Conservation (phyloP, 1,140 invertebrate genomes). For the Sipha flava region DNA sequence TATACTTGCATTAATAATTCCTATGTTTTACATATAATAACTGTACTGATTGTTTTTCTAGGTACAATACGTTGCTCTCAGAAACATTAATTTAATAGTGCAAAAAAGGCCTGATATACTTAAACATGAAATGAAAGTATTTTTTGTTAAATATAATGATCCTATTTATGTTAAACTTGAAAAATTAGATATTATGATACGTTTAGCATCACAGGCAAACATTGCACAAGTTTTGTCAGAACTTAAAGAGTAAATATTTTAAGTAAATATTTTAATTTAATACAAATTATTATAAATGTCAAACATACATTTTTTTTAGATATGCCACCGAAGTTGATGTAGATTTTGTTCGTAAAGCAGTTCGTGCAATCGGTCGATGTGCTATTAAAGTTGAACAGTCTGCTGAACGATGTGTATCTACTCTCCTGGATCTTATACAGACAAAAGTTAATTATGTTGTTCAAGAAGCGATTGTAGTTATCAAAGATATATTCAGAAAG, state of each 20-base stretch:
- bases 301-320: conserved; percentile 34
- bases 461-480: conserved; percentile 99
- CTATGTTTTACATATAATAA: not conserved
- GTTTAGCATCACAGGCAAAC: conserved; percentile 93
- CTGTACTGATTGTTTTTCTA: not conserved
- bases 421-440: conserved; percentile 96
- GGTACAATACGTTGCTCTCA: conserved; percentile 92
- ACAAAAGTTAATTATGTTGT: conserved; percentile 99
- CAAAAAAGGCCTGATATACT: conserved; percentile 97
- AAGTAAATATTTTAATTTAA: not conserved
- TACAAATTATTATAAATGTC: not conserved
- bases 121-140: conserved; percentile 99
- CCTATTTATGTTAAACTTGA: conserved; percentile 99
- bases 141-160: conserved; percentile 99
- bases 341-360: conserved; percentile 98
- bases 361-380: conserved; percentile 95
- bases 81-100: conserved; percentile 98
- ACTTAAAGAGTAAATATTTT: conserved; percentile 67
- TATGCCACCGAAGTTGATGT: conserved; percentile 98
- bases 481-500: conserved; percentile 99
- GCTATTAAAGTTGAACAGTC: conserved; percentile 99
- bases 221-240: conserved; percentile 98
- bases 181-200: conserved; percentile 99
- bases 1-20: not conserved
- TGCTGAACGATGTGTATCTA: conserved; percentile 96